Evolutionary conservation across 1,140 invertebrate species (phyloP), one percentile per base, ranked within the genome.

Genomic region (Leptinotarsa texana): DNA sequence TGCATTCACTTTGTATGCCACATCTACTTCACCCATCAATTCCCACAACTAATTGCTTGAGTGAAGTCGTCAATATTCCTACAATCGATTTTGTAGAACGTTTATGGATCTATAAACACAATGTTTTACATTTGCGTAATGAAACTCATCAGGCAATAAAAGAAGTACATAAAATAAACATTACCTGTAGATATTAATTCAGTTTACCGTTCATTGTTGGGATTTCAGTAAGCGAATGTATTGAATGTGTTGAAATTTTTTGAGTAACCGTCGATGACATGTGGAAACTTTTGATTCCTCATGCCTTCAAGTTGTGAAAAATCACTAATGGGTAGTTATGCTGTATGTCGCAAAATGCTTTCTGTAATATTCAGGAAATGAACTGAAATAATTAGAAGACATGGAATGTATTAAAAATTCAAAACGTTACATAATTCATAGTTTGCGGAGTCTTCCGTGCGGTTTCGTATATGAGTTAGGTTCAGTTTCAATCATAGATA

Each of bases 81-180:
- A 17, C n/a, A 57, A 57, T 18, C 51, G n/a, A 57, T 57, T 17
- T 57, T 57, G n/a, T 57, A 57, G n/a, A 57, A 57, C 51, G n/a
- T 57, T 42, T 42, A 42, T 17, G 51, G 51, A 17, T 57, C 51
- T 57, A 57, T 57, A 18, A 57, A 18, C n/a, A 57, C 51, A 57
- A 57, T 57, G 51, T 57, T 57, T 57, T 18, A 57, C 51, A 15
- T 57, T 57, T 57, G 51, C 51, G 51, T 57, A 57, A 57, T 57
- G n/a, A 57, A 57, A 57, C 15, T 17, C 51, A 57, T 57, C 51
- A 8, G 51, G 51, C n/a, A 57, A 57, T 57, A 57, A 57, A 57
- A 57, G 15, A 18, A 15, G 51, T 17, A 57, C 51, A 57, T 57
- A 57, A 57, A 57, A 57, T 57, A 57, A 57, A 57, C 51, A 57